Base-by-base conservation (phyloP, 2,888 invertebrate genomes). In the Calameuta idolon region DNA sequence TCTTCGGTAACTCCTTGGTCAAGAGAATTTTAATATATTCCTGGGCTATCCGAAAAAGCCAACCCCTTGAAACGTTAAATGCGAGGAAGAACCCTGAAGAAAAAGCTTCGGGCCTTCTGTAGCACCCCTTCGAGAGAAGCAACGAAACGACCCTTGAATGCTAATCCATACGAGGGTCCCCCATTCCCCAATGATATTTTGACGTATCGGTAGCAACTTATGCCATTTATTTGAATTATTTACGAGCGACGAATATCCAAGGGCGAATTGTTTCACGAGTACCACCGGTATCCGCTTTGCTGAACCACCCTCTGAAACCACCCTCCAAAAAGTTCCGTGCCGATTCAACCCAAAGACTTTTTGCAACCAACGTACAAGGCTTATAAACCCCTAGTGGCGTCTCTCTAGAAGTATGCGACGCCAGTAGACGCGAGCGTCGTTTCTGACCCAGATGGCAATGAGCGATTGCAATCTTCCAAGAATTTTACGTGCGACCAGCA, bases 241-340 rank as follows among this genome's bases (percentile, higher is more conserved):
- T 85, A 85, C 84, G 81, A 79, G 81, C 83, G 81, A 83, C 82
- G 82, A 85, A 85, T 85, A 85, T 84, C 83, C 82, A 81, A 73
- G 79, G 82, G 83, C 84, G 83, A 83, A 71, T 71, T 71, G 71
- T 71, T 71, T 71, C 71, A 71, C 71, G 71, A 71, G 55, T 55
- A 55, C 23, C 23, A 2, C 9, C 55, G 9, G 9, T 55, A 55
- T 55, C 15, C 9, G 1, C 23, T 23, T 23, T 55, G 55, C 23
- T 9, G 23, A 55, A 23, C 23, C 55, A 55, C 55, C 55, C 55
- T 23, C 2, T 55, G 23, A 23, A 23, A 15, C 55, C 55, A 55
- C 23, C 55, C 55, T 9, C 55, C 55, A 23, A 55, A 55, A 55
- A 55, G 9, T 55, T 23, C 23, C 9, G 55, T 9, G 55, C 1